A percentile compares a stretch with the other conserved stretches of the same genome.
Conservation (phyloP, 2,113 vertebrate genomes). For the Echinops telfairi region DNA sequence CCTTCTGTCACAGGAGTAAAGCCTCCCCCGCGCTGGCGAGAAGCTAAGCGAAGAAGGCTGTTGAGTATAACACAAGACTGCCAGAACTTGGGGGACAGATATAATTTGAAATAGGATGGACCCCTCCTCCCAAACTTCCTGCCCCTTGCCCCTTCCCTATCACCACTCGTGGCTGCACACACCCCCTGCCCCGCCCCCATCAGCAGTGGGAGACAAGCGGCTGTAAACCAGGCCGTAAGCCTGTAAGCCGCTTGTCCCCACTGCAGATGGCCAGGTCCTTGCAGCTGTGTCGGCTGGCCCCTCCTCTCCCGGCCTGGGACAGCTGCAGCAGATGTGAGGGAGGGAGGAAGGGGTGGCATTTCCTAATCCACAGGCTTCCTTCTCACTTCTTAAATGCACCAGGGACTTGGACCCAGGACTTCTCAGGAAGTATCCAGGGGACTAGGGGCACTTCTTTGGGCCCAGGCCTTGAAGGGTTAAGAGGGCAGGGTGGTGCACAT, state of each 20-base stretch:
- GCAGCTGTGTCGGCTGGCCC: background rate
- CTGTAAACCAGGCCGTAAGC: too few species aligned
- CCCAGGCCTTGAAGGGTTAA: background rate
- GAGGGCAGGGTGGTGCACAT: background rate
- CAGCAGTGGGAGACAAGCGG: too few species aligned
- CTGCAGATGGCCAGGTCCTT: background rate
- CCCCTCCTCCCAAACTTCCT: background rate
- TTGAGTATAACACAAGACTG: background rate
- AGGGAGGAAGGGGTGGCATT: slow-evolving; percentile 21
- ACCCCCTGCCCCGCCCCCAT: background rate
- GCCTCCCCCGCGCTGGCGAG: background rate
- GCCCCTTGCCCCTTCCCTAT: background rate
- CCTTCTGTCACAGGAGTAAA: background rate
- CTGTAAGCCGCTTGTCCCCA: too few species aligned
- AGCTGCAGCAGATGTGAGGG: slow-evolving; percentile 63
- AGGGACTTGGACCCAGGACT: slow-evolving; percentile 40
- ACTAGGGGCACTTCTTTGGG: background rate
- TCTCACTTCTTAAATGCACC: background rate
- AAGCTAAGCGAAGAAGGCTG: slow-evolving; percentile 4
- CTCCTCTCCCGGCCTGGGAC: background rate
- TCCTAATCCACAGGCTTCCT: slow-evolving; percentile 17
- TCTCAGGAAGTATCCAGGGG: background rate
- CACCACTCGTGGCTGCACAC: background rate
- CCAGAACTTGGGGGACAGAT: slow-evolving; percentile 16
- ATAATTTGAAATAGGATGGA: background rate